Percentiles rank a stretch among this genome's conserved stretches.
phyloP scores from a whole-genome alignment of 2,113 vertebrate genomes.

The Carlito syrichta region DNA sequence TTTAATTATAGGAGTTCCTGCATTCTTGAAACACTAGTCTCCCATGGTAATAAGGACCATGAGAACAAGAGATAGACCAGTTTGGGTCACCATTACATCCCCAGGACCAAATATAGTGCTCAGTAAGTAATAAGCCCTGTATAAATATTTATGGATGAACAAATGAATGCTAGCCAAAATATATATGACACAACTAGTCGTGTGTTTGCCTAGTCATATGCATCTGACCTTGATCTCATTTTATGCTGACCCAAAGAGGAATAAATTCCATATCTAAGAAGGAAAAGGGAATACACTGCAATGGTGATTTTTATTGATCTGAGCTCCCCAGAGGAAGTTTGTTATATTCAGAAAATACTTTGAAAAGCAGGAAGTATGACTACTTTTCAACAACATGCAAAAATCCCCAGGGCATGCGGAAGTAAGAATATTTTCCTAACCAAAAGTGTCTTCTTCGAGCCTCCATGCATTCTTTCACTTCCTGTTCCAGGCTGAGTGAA shows the following conservation, averaged over 20 bases:
- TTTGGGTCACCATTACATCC: neutral
- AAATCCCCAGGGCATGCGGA: neutral
- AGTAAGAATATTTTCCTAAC: neutral
- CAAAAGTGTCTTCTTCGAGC: neutral
- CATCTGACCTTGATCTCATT: neutral
- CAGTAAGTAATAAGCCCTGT: neutral
- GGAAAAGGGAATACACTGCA: neutral
- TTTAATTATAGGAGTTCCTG: neutral
- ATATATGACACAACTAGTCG: neutral
- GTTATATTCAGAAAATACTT: neutral
- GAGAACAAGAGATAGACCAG: neutral
- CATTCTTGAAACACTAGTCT: neutral
- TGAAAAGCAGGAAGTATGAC: neutral
- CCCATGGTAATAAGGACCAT: neutral
- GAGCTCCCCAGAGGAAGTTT: neutral
- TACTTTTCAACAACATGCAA: neutral
- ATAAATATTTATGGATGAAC: neutral
- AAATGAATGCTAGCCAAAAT: neutral
- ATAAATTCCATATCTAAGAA: neutral
- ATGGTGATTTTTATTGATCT: neutral
- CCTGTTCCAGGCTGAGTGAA: constrained; percentile 61
- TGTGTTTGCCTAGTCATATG: too few species aligned
- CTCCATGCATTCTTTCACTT: neutral
- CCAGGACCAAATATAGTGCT: neutral
- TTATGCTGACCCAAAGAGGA: neutral